A percentile compares a stretch with the other conserved stretches of the same genome.
phyloP scores from a whole-genome alignment of 37 sponge, comb jelly and placozoan species.

The Mnemiopsis leidyi region DNA sequence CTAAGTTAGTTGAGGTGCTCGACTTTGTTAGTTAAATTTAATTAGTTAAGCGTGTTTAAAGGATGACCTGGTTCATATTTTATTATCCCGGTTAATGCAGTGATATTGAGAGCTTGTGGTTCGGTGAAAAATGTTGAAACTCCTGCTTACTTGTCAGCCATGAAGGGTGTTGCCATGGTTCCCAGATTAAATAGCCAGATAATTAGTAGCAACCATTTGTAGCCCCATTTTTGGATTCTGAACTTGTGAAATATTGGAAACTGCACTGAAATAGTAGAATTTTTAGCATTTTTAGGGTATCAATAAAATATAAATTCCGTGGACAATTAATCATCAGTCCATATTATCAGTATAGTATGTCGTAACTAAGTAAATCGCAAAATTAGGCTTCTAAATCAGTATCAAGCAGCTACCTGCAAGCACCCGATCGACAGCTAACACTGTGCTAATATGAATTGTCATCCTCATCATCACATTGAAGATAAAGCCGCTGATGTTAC shows the following conservation, averaged over 20 bases:
- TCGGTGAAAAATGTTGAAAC: too few species aligned
- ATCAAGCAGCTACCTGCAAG: background rate
- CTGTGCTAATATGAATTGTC: slow-evolving; percentile 17
- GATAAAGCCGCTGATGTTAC: slow-evolving; percentile 29
- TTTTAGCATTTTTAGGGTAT: background rate
- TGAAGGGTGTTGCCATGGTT: slow-evolving; percentile 30
- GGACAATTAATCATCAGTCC: too few species aligned
- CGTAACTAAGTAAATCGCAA: background rate
- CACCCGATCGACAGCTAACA: background rate
- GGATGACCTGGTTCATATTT: too few species aligned
- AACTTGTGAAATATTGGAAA: slow-evolving; percentile 38
- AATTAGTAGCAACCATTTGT: background rate
- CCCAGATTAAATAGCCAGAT: background rate
- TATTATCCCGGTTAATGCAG: too few species aligned
- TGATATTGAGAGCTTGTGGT: too few species aligned
- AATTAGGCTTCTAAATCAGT: too few species aligned
- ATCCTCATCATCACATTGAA: slow-evolving; percentile 18
- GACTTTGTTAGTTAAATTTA: too few species aligned
- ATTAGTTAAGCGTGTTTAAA: too few species aligned
- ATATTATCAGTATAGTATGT: background rate
- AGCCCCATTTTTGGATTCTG: background rate
- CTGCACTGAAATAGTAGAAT: slow-evolving; percentile 4
- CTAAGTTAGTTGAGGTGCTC: too few species aligned
- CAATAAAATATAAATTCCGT: background rate
- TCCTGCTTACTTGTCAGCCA: background rate